Percentiles rank a stretch among this genome's conserved stretches.
These are phyloP conservation scores for Noctilio leporinus DNA, from an alignment of 2,113 vertebrate species.

Conservation along the genomic window DNA sequence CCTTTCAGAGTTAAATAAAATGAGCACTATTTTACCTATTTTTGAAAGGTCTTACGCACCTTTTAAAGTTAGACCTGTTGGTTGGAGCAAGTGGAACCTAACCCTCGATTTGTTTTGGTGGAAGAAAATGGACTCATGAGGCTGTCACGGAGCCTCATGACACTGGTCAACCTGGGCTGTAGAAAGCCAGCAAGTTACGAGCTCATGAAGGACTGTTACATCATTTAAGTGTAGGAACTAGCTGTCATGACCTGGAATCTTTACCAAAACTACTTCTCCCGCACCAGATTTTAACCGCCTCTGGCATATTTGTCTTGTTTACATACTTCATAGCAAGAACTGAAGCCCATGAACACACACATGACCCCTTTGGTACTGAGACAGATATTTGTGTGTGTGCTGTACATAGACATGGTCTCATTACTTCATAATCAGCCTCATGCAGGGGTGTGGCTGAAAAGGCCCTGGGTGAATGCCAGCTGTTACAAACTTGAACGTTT, in stretches of 20 bases:
- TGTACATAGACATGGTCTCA: background rate
- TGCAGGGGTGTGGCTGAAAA: background rate
- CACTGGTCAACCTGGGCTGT: background rate
- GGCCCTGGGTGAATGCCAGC: background rate
- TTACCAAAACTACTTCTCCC: background rate
- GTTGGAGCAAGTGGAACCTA: background rate
- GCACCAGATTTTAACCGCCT: background rate
- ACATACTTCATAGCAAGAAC: background rate
- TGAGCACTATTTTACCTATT: background rate
- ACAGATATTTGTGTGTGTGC: background rate
- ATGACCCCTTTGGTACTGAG: background rate
- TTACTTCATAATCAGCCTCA: conserved; percentile 42
- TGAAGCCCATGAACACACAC: background rate
- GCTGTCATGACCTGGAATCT: background rate
- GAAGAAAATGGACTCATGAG: conserved; percentile 13
- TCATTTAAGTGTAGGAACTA: background rate
- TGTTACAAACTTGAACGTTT: background rate
- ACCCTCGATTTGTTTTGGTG: conserved; percentile 31
- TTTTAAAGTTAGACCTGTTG: background rate
- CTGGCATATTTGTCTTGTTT: background rate
- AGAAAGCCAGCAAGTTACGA: background rate
- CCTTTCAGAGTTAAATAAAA: conserved; percentile 8
- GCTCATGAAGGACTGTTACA: background rate
- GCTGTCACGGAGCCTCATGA: background rate
- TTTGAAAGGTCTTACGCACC: background rate